Evolutionary conservation across 2,113 vertebrate genomes (phyloP).

Genomic region (Nannospalax galili): DNA sequence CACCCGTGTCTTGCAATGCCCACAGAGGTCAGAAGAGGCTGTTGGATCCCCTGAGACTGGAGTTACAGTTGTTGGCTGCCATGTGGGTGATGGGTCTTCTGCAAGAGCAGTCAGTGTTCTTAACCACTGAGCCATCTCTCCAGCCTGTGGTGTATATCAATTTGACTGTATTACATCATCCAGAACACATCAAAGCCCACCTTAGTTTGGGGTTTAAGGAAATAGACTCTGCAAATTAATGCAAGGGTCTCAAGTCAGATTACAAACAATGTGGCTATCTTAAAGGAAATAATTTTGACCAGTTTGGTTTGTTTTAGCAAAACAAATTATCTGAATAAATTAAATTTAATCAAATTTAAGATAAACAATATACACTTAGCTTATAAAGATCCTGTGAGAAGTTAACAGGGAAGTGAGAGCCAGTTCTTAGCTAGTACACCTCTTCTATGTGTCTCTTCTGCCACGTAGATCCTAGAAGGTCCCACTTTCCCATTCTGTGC

Average conservation of each 20-base stretch:
- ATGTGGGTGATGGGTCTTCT: too few species aligned
- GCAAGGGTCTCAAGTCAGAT: not conserved
- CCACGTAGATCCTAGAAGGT: not conserved
- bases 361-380: not conserved
- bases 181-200: not conserved
- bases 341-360: not conserved
- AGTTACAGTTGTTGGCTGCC: too few species aligned
- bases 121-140: too few species aligned
- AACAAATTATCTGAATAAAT: not conserved
- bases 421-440: not conserved
- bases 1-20: too few species aligned
- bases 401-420: not conserved
- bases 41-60: too few species aligned
- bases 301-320: not conserved
- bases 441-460: not conserved
- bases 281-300: not conserved
- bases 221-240: not conserved
- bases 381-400: not conserved
- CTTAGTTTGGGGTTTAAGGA: not conserved
- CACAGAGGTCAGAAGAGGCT: too few species aligned
- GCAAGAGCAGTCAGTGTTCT: too few species aligned
- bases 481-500: not conserved
- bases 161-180: not conserved
- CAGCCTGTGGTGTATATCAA: too few species aligned
- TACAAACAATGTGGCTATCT: not conserved